A percentile compares a stretch with the other conserved stretches of the same genome.
Evolutionary conservation across 1,140 invertebrate species (phyloP).

Genomic region (Cecropterus lyciades): DNA sequence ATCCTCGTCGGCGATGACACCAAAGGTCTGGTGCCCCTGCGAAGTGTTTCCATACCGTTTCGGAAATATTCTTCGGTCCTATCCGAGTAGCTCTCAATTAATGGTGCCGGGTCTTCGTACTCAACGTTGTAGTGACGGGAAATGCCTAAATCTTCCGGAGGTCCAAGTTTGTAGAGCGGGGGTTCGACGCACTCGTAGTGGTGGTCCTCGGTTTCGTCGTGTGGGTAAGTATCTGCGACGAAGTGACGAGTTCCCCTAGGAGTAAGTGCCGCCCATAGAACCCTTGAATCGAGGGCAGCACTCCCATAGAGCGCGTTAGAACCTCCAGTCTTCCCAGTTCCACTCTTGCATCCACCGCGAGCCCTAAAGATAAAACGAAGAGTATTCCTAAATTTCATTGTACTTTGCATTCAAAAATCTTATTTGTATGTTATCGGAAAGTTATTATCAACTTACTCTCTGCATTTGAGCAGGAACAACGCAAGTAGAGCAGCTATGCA

Average conservation of each 20-base stretch:
- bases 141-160: conserved; percentile 72
- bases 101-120: conserved; percentile 88
- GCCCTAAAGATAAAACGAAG: conserved; percentile 50
- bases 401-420: no score
- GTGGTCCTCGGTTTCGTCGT: conserved; percentile 86
- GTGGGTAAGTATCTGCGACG: conserved; percentile 86
- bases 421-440: not conserved
- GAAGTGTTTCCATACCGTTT: conserved; percentile 79
- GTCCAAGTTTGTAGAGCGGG: conserved; percentile 79
- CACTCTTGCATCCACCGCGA: conserved; percentile 71
- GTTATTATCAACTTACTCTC: conserved; percentile 89
- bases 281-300: conserved; percentile 85
- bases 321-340: conserved; percentile 68
- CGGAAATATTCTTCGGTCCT: conserved; percentile 74
- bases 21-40: conserved; percentile 79
- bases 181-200: conserved; percentile 91
- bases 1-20: conserved; percentile 92
- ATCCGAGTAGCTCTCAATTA: conserved; percentile 88
- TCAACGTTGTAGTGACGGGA: conserved; percentile 90
- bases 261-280: conserved; percentile 93
- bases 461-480: conserved; percentile 90
- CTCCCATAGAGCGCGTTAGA: conserved; percentile 74
- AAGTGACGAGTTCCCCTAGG: conserved; percentile 90
- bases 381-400: not conserved
- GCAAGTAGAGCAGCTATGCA: conserved; percentile 91